These are phyloP conservation scores for Heliconius ismenius DNA, from an alignment of 2,888 invertebrate genomes.

Conservation along the genomic window DNA sequence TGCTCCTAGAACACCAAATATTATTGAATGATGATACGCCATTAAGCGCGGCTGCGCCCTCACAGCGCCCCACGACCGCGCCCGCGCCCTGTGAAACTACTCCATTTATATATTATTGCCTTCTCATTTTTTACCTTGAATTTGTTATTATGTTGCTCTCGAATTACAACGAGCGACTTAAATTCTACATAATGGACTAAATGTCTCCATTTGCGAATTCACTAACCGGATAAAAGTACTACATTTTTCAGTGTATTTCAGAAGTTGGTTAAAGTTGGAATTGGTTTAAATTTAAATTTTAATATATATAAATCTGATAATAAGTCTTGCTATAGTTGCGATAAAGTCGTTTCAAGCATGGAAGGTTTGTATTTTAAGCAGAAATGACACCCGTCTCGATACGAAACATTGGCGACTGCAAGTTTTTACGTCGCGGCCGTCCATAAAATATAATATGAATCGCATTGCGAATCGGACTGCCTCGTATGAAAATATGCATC, in stretches of 20 bases:
- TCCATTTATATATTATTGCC: slow-evolving; percentile 25
- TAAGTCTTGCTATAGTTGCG: background rate
- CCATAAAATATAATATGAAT: slow-evolving; percentile 30
- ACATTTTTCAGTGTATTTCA: background rate
- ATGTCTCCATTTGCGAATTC: slow-evolving; percentile 3
- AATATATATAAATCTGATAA: background rate
- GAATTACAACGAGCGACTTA: slow-evolving; percentile 4
- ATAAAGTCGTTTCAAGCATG: background rate
- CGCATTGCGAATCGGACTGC: slow-evolving; percentile 11
- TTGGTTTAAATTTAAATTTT: background rate
- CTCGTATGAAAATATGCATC: slow-evolving; percentile 31
- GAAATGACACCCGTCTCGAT: background rate
- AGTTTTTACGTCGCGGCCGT: slow-evolving; percentile 15
- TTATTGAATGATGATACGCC: slow-evolving; percentile 71
- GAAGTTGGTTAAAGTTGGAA: background rate
- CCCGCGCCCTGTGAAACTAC: slow-evolving; percentile 36
- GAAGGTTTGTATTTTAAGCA: background rate
- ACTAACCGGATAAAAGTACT: background rate
- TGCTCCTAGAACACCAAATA: slow-evolving; percentile 55
- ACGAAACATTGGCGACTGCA: slow-evolving; percentile 17
- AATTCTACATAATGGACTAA: background rate
- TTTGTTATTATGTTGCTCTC: slow-evolving; percentile 29
- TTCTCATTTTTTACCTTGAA: slow-evolving; percentile 30
- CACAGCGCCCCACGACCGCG: background rate
- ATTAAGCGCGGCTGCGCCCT: slow-evolving; percentile 52